Evolutionary conservation across 1,140 invertebrate genomes (phyloP).

Genomic region (Drosophila pseudoananassae): DNA sequence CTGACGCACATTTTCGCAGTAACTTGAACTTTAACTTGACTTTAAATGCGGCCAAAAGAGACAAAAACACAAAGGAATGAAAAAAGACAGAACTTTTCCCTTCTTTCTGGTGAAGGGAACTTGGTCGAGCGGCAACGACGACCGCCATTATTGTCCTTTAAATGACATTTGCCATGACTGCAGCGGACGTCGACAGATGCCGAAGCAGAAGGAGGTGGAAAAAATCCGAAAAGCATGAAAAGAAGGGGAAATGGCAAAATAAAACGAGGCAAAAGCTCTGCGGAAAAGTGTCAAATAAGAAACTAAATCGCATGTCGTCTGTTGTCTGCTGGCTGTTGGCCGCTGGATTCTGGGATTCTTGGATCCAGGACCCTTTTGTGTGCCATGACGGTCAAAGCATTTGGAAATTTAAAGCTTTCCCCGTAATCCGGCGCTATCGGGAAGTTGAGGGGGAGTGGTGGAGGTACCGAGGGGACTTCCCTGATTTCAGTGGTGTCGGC

Average conservation of each 20-base stretch:
- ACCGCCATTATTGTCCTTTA: conserved; percentile 77
- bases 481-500: conserved; percentile 30
- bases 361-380: conserved; percentile 28
- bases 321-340: conserved; percentile 21
- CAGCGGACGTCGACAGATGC: conserved; percentile 58
- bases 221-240: neutral
- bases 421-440: conserved; percentile 11
- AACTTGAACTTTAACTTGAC: conserved; percentile 81
- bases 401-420: conserved; percentile 54
- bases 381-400: conserved; percentile 36
- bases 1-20: conserved; percentile 63
- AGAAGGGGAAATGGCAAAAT: conserved; percentile 31
- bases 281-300: conserved; percentile 81
- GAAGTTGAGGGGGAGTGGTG: neutral
- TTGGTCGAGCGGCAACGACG: conserved; percentile 20
- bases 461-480: conserved; percentile 28
- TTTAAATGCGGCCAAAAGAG: conserved; percentile 59
- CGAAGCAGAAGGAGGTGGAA: conserved; percentile 14
- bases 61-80: conserved; percentile 3
- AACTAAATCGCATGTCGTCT: conserved; percentile 78
- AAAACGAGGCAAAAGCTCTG: conserved; percentile 49
- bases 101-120: neutral
- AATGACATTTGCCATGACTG: conserved; percentile 76
- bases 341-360: conserved; percentile 17
- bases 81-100: conserved; percentile 36